Base-by-base conservation (phyloP, 2,888 invertebrate genomes). In the Heteromyza rotundicornis region DNA sequence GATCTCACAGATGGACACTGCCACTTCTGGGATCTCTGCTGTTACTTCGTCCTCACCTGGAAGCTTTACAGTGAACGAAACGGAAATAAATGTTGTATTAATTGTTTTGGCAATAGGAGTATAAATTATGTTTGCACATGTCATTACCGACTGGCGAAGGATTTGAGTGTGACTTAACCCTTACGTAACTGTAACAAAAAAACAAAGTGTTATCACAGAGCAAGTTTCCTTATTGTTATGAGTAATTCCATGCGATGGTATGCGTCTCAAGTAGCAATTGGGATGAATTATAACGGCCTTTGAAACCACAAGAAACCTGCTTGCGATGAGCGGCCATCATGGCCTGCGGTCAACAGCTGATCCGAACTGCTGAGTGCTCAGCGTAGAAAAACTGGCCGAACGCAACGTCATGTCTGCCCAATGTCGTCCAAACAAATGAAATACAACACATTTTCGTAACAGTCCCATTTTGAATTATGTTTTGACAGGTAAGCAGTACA, bases 101-200 rank as follows among this genome's bases (percentile, higher is more conserved):
- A n/a, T n/a, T n/a, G n/a, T n/a, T n/a, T n/a, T n/a, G n/a, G n/a
- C n/a, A n/a, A n/a, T n/a, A 40, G 3, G 16, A 7, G 7, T 40
- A 74, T 74, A 75, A 76, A 74, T 76, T 73, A 66, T 70, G 74
- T 76, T 74, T 67, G 75, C 73, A 75, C 74, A 74, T 74, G 74
- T 68, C 69, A 8, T 36, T 2, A 35, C 7, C 20, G 20, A 10
- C 23, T 17, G 7, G 20, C 5, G 2, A 23, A 20, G 51, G 57
- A 57, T 57, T 57, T 47, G 17, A 5, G 32, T 32, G 12, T 32
- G 12, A 32, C 5, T 32, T 40, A 40, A 8, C 40, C 40, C 40
- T 40, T n/a, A n/a, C 40, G 1, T n/a, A 19, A 1, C 32, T 49
- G 57, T 32, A 20, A 50, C 22, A 47, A 57, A n/a, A n/a, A n/a